Evolutionary conservation across 2,797 vertebrate species (phyloP).

Genomic region (Melanotaenia nigrans): DNA sequence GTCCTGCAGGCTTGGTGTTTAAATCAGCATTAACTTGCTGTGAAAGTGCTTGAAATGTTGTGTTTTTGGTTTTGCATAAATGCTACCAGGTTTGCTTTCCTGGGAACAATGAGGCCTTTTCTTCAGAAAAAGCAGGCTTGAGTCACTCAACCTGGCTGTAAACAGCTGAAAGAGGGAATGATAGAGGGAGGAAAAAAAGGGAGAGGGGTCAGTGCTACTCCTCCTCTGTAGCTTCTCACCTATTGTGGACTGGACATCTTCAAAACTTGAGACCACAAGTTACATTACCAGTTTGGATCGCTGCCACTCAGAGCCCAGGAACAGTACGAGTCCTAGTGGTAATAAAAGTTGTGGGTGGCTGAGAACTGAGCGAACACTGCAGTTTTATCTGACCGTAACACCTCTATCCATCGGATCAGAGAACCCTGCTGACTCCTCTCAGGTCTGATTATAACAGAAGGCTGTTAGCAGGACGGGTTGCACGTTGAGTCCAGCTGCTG

Average conservation of each 20-base stretch:
- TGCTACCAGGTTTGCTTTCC: conserved; percentile 23
- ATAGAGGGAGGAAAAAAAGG: conserved; percentile 20
- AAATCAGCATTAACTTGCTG: background rate
- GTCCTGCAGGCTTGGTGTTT: background rate
- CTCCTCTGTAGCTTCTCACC: conserved; percentile 32
- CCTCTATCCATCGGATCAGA: background rate
- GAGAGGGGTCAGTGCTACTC: conserved; percentile 30
- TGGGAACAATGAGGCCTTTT: background rate
- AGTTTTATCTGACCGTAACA: background rate
- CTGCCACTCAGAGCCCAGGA: background rate
- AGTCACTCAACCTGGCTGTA: conserved; percentile 17
- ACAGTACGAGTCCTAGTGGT: background rate
- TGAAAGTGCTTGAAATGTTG: background rate
- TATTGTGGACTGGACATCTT: conserved; percentile 42
- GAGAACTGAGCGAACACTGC: background rate
- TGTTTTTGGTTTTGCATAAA: conserved; percentile 5
- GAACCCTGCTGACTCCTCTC: background rate
- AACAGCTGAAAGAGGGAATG: conserved; percentile 16
- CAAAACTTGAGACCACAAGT: conserved; percentile 46
- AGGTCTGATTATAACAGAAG: background rate
- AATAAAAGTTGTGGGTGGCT: background rate
- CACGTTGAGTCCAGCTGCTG: conserved; percentile 15
- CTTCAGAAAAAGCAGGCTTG: conserved; percentile 13
- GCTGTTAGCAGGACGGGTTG: background rate
- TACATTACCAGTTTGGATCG: conserved; percentile 40